A percentile compares a stretch with the other conserved stretches of the same genome.
Evolutionary conservation across 2,888 invertebrate genomes (phyloP).

Genomic region (Agonopterix heracliana): DNA sequence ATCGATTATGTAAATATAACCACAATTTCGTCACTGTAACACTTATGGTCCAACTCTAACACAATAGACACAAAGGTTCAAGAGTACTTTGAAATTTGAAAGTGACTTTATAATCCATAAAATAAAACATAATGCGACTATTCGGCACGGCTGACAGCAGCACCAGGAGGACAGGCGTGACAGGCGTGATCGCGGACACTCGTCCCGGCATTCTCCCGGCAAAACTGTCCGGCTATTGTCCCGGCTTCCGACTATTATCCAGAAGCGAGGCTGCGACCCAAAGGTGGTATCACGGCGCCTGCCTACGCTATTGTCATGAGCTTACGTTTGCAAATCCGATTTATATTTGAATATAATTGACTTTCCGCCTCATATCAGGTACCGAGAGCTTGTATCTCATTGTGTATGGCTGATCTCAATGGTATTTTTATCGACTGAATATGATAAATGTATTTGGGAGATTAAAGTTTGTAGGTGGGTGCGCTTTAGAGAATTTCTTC

Average conservation of each 20-base stretch:
- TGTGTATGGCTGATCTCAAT: conserved; percentile 67
- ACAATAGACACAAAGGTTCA: too few species aligned
- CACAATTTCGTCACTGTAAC: too few species aligned
- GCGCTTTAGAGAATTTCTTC: conserved; percentile 18
- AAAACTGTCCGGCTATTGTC: conserved; percentile 27
- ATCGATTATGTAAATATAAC: too few species aligned
- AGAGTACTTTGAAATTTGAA: conserved; percentile 21
- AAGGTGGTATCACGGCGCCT: conserved; percentile 50
- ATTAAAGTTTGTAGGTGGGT: conserved; percentile 57
- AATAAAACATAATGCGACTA: conserved; percentile 33
- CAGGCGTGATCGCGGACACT: conserved; percentile 33
- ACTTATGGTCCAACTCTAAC: too few species aligned
- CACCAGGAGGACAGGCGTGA: conserved; percentile 17
- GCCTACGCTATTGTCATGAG: conserved; percentile 61
- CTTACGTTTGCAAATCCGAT: conserved; percentile 75
- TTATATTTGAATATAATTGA: conserved; percentile 77
- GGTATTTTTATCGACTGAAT: conserved; percentile 71
- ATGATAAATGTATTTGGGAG: conserved; percentile 73
- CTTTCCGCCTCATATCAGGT: conserved; percentile 68
- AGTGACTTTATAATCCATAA: conserved; percentile 46
- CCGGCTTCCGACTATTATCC: conserved; percentile 36
- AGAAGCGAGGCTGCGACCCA: conserved; percentile 25
- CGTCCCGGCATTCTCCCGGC: conserved; percentile 25
- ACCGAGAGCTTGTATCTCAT: conserved; percentile 57
- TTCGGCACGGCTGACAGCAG: conserved; percentile 21